phyloP scores from a whole-genome alignment of 2,113 vertebrate species.

The Gorsachius goisagi region DNA sequence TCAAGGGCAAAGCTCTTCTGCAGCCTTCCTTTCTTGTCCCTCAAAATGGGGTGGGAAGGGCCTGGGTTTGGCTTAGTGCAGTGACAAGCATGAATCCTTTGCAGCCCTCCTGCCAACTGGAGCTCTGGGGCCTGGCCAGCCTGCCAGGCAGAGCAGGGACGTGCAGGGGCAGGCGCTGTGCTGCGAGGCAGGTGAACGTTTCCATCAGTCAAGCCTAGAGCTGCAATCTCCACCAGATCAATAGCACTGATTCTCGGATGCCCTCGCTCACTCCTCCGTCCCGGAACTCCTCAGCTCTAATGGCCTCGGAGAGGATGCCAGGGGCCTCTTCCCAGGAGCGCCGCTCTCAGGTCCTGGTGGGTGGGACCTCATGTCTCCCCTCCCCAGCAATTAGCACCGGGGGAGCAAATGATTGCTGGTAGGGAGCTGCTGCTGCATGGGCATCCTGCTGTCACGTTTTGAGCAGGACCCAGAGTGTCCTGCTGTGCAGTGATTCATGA shows the following conservation, averaged over 20 bases:
- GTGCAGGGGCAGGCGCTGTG: not conserved
- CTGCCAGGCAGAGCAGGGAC: not conserved
- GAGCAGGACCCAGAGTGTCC: not conserved
- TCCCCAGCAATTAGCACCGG: not conserved
- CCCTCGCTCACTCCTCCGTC: not conserved
- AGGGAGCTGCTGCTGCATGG: not conserved
- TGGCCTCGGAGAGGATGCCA: not conserved
- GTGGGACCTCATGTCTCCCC: not conserved
- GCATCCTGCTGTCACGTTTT: not conserved
- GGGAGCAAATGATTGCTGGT: not conserved
- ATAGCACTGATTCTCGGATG: not conserved
- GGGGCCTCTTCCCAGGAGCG: not conserved
- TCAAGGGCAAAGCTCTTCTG: constrained; percentile 27
- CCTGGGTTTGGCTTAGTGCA: not conserved
- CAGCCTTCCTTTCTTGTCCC: not conserved
- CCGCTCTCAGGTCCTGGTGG: not conserved
- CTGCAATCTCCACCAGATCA: not conserved
- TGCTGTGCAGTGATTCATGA: not conserved
- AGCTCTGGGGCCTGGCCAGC: not conserved
- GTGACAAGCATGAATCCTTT: not conserved
- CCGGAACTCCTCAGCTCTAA: not conserved
- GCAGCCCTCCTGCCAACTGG: not conserved
- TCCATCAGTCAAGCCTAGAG: not conserved
- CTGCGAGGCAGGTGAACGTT: no score
- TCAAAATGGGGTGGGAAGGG: not conserved